phyloP scores from a whole-genome alignment of 2,888 invertebrate species.

The Hecatera dysodea region DNA sequence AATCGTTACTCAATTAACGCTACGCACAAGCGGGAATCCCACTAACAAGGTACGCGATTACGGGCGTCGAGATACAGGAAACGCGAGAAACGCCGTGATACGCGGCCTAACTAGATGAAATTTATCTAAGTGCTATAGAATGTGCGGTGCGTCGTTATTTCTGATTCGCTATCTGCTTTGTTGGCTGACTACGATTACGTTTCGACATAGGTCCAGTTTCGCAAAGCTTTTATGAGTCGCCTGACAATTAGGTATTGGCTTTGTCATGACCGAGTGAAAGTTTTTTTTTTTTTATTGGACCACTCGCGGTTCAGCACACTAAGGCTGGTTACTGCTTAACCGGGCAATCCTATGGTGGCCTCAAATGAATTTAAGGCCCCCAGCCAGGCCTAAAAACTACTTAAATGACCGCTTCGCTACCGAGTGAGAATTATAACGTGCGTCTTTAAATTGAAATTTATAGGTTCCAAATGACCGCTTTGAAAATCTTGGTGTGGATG shows the following conservation, averaged over 20 bases:
- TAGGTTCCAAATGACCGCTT: conserved; percentile 51
- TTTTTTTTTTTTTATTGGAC: too few relatives aligned
- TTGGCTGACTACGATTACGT: conserved; percentile 56
- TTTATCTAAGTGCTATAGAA: conserved; percentile 83
- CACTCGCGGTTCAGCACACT: too few relatives aligned
- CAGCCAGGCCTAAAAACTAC: too few relatives aligned
- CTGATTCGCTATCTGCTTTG: conserved; percentile 62
- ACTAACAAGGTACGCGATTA: conserved; percentile 78
- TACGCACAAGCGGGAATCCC: conserved; percentile 72
- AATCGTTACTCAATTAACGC: conserved; percentile 82
- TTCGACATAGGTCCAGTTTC: conserved; percentile 53
- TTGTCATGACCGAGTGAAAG: conserved; percentile 52
- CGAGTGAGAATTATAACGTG: conserved; percentile 46
- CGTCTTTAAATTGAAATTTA: conserved; percentile 59
- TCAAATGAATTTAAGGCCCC: too few relatives aligned
- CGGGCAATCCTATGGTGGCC: too few relatives aligned
- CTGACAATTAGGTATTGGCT: conserved; percentile 60
- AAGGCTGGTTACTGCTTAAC: too few relatives aligned
- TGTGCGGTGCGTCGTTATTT: conserved; percentile 70
- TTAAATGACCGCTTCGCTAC: too few relatives aligned
- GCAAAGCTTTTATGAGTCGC: conserved; percentile 56
- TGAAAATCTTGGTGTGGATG: conserved; percentile 37
- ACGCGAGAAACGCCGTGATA: conserved; percentile 71
- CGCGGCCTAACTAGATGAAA: conserved; percentile 73
- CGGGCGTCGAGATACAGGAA: conserved; percentile 66